Evolutionary conservation across 2,888 invertebrate species (phyloP).

Genomic region (Yponomeuta malinellus): DNA sequence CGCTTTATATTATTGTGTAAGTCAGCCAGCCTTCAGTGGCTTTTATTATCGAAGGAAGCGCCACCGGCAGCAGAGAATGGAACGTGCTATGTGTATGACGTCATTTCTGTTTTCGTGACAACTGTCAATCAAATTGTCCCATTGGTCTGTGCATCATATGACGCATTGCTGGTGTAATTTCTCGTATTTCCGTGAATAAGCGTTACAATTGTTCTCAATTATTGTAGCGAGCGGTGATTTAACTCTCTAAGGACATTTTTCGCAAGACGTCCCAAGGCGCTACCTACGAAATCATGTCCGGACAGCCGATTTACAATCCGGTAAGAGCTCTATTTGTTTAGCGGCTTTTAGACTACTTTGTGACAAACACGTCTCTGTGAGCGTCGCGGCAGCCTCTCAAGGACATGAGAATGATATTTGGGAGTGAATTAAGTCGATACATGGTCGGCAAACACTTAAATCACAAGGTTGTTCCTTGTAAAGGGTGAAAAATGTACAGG

Average conservation of each 20-base stretch:
- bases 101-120: slow-evolving; percentile 3
- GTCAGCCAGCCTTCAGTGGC: no score
- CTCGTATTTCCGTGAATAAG: slow-evolving; percentile 10
- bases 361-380: slow-evolving; percentile 22
- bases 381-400: slow-evolving; percentile 40
- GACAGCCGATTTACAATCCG: slow-evolving; percentile 57
- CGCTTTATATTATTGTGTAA: no score
- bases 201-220: slow-evolving; percentile 4
- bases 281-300: slow-evolving; percentile 17
- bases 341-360: slow-evolving; percentile 22
- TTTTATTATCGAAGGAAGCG: no score
- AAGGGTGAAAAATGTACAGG: not conserved
- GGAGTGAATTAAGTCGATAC: not conserved
- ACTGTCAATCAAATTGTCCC: not conserved
- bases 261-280: slow-evolving; percentile 1
- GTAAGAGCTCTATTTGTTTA: slow-evolving; percentile 38
- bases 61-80: not conserved
- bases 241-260: not conserved
- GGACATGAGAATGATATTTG: slow-evolving; percentile 38
- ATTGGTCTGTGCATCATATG: slow-evolving; percentile 19
- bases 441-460: not conserved
- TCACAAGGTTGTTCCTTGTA: not conserved
- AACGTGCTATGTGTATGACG: not conserved
- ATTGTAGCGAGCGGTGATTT: no score
- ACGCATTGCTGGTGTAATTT: slow-evolving; percentile 15